These are phyloP conservation scores for Molanna angustata DNA, from an alignment of 2,888 invertebrate species.

Conservation along the genomic window DNA sequence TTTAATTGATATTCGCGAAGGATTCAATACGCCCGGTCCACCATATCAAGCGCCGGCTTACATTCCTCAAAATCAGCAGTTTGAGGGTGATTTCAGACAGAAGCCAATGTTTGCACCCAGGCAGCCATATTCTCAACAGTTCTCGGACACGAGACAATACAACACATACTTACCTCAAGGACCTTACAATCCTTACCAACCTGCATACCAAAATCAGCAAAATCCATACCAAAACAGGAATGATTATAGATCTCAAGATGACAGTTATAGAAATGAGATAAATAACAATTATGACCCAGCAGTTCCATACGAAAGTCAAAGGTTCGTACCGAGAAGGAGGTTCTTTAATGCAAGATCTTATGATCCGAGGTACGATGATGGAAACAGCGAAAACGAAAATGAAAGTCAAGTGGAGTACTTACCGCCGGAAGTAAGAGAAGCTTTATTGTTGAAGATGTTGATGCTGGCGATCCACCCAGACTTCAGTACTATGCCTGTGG, in stretches of 20 bases:
- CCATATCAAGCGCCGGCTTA: constrained; percentile 40
- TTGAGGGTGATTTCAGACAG: constrained; percentile 28
- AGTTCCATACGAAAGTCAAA: constrained; percentile 49
- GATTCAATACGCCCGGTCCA: constrained; percentile 32
- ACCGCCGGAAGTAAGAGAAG: constrained; percentile 69
- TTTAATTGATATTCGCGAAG: constrained; percentile 45
- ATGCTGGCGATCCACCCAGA: constrained; percentile 69
- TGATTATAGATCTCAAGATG: constrained; percentile 34
- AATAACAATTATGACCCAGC: constrained; percentile 42
- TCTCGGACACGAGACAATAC: constrained; percentile 38
- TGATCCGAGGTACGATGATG: constrained; percentile 43
- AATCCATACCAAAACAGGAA: constrained; percentile 34
- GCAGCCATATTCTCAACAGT: constrained; percentile 20
- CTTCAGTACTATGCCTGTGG: constrained; percentile 33
- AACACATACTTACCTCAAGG: constrained; percentile 34
- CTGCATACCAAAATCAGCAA: constrained; percentile 39
- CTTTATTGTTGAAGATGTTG: constrained; percentile 67
- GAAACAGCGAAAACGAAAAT: constrained; percentile 43
- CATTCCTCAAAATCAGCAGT: constrained; percentile 31
- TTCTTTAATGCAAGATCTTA: constrained; percentile 39
- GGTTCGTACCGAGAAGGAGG: constrained; percentile 48
- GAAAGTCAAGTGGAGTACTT: constrained; percentile 60
- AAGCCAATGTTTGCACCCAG: constrained; percentile 23
- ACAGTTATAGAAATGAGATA: constrained; percentile 45
- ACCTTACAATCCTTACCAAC: constrained; percentile 45